phyloP scores from a whole-genome alignment of 1,140 invertebrate genomes.

The Teleogryllus occipitalis region DNA sequence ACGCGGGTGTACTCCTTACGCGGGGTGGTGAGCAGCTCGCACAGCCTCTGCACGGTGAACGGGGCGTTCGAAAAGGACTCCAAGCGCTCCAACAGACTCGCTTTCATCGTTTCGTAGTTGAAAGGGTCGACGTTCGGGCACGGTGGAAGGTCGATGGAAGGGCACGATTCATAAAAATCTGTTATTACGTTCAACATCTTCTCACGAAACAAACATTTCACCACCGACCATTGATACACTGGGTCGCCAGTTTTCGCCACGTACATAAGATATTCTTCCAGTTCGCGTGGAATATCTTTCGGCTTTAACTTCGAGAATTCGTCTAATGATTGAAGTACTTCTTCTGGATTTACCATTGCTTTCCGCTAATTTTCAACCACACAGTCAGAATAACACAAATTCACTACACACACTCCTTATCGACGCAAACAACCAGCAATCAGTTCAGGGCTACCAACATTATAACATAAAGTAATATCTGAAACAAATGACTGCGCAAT shows the following conservation, averaged over 20 bases:
- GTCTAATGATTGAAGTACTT: constrained; percentile 69
- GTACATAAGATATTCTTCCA: constrained; percentile 83
- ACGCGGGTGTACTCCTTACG: constrained; percentile 90
- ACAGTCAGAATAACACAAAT: neutral
- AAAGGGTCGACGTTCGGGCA: constrained; percentile 87
- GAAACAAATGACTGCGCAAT: neutral
- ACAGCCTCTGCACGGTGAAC: constrained; percentile 92
- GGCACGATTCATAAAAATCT: constrained; percentile 73
- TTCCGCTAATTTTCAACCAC: neutral
- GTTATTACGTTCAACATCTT: constrained; percentile 79
- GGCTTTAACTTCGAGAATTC: constrained; percentile 77
- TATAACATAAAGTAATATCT: neutral
- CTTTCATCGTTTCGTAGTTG: constrained; percentile 83
- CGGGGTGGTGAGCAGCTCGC: constrained; percentile 83
- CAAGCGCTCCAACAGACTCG: constrained; percentile 69
- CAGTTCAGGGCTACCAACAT: neutral
- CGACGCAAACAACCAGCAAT: constrained; percentile 9
- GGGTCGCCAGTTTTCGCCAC: constrained; percentile 92
- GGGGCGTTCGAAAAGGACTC: constrained; percentile 82
- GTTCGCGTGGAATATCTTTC: constrained; percentile 73
- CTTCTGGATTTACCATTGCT: constrained; percentile 75
- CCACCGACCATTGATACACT: constrained; percentile 81
- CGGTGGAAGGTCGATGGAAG: constrained; percentile 62
- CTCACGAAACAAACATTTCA: constrained; percentile 79
- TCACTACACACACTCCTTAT: constrained; percentile 8